These are phyloP conservation scores for Leiothrix lutea DNA, from an alignment of 2,113 vertebrate genomes.

Conservation along the genomic window DNA sequence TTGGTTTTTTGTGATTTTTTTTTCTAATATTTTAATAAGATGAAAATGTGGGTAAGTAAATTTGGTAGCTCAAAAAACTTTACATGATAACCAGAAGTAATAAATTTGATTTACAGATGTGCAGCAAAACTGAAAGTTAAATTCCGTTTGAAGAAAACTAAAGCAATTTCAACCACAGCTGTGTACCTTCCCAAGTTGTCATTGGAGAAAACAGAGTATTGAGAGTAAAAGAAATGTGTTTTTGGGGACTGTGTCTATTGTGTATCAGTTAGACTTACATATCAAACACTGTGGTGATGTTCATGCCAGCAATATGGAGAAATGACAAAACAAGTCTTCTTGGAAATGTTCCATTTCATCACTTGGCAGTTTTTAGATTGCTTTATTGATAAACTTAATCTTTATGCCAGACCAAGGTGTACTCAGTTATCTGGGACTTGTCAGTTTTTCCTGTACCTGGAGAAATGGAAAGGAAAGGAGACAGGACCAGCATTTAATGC, in stretches of 20 bases:
- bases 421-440: not conserved
- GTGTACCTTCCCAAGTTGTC: not conserved
- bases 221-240: not conserved
- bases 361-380: not conserved
- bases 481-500: not conserved
- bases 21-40: not conserved
- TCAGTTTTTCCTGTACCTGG: not conserved
- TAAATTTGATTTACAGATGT: not conserved
- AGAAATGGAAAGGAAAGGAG: not conserved
- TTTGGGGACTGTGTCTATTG: not conserved
- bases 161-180: not conserved
- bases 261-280: not conserved
- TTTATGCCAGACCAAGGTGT: not conserved
- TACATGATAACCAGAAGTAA: not conserved
- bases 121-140: not conserved
- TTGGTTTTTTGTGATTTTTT: not conserved
- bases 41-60: not conserved
- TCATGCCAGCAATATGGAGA: not conserved
- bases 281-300: not conserved
- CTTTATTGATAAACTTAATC: not conserved
- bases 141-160: not conserved
- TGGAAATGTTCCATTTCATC: not conserved
- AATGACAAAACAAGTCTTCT: not conserved
- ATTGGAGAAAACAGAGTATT: not conserved
- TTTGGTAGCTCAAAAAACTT: not conserved